Base-by-base conservation (phyloP, 2,797 vertebrate genomes). In the Crocodylus rhombifer region DNA sequence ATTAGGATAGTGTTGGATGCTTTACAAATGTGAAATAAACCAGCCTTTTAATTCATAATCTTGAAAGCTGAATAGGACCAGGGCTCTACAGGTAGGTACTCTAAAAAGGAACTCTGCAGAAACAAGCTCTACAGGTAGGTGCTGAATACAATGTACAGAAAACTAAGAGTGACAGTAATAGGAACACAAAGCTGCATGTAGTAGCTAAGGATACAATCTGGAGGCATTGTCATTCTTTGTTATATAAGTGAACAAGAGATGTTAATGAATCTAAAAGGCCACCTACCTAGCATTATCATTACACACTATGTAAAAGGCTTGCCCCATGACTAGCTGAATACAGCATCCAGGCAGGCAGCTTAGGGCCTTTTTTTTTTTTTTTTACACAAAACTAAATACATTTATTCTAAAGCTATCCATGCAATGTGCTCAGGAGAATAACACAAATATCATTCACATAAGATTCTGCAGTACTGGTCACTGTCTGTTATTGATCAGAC, bases 351-450 rank as follows among this genome's bases (percentile, higher is more conserved):
- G 73, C n/a, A 82, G 75, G 56, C n/a, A 69, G 56, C n/a, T 84
- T 77, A 51, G 42, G 10, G 65, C 36, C 83, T 84, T 16, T 69
- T 88, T 86, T 5, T 36, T 80, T 87, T 23, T 89, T 30, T 74
- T 33, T 88, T 57, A 25, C 33, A 80, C 12, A 91, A 36, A 51
- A 82, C 33, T 61, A 89, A 93, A 84, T 9, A 11, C 57, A 73
- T n/a, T 95, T 95, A 33, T 87, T 94, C 25, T 62, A 58, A 33
- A 15, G 60, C 36, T 28, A 84, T 84, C 79, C 63, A 23, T 56
- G 58, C 58, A 94, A 82, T 84, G 51, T 94, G 71, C 74, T 94
- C 82, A 64, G 60, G 61, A 88, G 91, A 93, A 83, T 6, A 89
- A n/a, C 57, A 93, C 64, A 82, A 87, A 87, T 76, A 58, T n/a